phyloP scores from a whole-genome alignment of 2,113 vertebrate species.

The Osmerus eperlanus region DNA sequence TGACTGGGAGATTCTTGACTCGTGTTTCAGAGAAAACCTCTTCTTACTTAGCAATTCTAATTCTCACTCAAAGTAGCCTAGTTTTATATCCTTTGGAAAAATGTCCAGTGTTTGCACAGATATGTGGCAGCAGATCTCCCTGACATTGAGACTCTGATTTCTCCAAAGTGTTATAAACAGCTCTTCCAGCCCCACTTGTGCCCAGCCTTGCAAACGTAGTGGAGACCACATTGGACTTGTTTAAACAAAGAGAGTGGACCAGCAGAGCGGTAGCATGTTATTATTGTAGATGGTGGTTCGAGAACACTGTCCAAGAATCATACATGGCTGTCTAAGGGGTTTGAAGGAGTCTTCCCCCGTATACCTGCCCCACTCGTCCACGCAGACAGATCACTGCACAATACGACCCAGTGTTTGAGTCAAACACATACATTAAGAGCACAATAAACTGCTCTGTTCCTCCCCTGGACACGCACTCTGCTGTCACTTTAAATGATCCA shows the following conservation, averaged over 20 bases:
- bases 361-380: constrained; percentile 20
- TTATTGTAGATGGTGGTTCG: constrained; percentile 62
- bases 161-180: constrained; percentile 32
- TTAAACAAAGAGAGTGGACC: constrained; percentile 58
- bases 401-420: constrained; percentile 38
- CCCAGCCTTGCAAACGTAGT: constrained; percentile 32
- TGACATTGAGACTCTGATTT: constrained; percentile 35
- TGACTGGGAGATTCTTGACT: constrained; percentile 32
- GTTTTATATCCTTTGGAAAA: constrained; percentile 43
- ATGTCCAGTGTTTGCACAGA: constrained; percentile 23
- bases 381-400: constrained; percentile 17
- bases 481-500: constrained; percentile 43
- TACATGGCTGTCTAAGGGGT: constrained; percentile 48
- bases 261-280: constrained; percentile 61
- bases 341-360: constrained; percentile 38
- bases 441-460: constrained; percentile 27
- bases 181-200: constrained; percentile 46
- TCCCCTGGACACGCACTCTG: neutral
- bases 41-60: constrained; percentile 20
- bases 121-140: constrained; percentile 43
- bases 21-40: constrained; percentile 38
- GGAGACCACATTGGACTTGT: constrained; percentile 60
- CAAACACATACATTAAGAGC: constrained; percentile 27
- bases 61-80: constrained; percentile 25
- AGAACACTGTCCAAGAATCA: constrained; percentile 62